A percentile compares a stretch with the other conserved stretches of the same genome.
phyloP scores from a whole-genome alignment of 2,113 vertebrate genomes.

The Mionectes macconnelli region DNA sequence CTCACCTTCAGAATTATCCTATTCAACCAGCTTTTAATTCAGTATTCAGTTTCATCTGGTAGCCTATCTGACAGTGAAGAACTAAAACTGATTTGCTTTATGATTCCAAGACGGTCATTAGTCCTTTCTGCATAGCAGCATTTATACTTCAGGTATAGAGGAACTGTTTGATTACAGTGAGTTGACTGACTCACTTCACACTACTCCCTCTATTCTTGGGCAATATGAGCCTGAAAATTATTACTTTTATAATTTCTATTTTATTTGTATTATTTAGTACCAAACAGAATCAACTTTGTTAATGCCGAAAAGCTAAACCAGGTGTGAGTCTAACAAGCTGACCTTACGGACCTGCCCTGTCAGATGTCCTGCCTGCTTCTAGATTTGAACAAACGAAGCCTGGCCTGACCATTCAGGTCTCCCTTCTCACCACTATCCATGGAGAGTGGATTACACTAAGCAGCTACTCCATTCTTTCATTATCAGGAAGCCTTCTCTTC shows the following conservation, averaged over 20 bases:
- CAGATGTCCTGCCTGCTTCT: neutral
- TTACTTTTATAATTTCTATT: neutral
- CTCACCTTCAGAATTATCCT: neutral
- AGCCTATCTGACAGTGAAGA: neutral
- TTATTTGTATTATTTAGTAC: neutral
- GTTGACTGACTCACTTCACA: neutral
- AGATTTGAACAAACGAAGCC: neutral
- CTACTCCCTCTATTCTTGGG: neutral
- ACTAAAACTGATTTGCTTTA: neutral
- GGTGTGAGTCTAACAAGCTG: neutral
- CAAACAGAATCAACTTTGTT: neutral
- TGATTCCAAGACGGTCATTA: neutral
- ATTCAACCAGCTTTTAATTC: neutral
- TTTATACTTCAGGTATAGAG: neutral
- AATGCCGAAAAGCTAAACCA: neutral
- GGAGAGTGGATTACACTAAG: conserved; percentile 17
- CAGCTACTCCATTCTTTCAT: neutral
- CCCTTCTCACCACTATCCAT: neutral
- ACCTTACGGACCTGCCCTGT: neutral
- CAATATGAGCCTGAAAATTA: neutral
- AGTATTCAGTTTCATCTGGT: neutral
- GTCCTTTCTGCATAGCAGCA: neutral
- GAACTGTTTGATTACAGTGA: neutral
- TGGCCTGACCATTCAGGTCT: fast-evolving
- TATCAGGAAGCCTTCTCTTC: neutral